Evolutionary conservation across 2,113 vertebrate species (phyloP).

Genomic region (Elephantulus edwardii): DNA sequence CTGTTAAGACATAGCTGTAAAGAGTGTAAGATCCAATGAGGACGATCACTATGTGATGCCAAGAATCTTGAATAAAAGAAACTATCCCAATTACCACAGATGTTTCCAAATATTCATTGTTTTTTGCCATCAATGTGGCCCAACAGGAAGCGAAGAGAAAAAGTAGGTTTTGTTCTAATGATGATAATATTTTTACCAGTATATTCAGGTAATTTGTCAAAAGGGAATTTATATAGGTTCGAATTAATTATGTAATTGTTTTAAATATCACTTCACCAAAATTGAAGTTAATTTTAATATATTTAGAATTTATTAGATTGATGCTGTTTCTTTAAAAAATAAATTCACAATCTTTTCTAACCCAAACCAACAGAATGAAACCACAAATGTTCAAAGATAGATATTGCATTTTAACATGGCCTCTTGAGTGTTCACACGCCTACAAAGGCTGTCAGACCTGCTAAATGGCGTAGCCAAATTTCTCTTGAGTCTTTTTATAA

Average conservation of each 20-base stretch:
- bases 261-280: constrained; percentile 14
- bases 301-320: constrained; percentile 15
- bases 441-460: constrained; percentile 79
- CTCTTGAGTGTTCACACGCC: constrained; percentile 78
- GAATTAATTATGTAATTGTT: constrained; percentile 29
- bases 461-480: constrained; percentile 80
- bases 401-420: constrained; percentile 74
- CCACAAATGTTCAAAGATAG: constrained; percentile 73
- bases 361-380: constrained; percentile 62
- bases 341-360: constrained; percentile 61
- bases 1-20: constrained; percentile 44
- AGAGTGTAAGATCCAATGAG: constrained; percentile 46
- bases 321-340: constrained; percentile 64
- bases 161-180: constrained; percentile 24
- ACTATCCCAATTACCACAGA: constrained; percentile 45
- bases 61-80: constrained; percentile 56
- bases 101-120: constrained; percentile 70
- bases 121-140: constrained; percentile 51
- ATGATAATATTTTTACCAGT: constrained; percentile 25
- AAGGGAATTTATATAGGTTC: neutral
- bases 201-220: neutral
- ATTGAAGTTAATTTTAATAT: constrained; percentile 55
- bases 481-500: constrained; percentile 78
- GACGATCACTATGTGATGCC: neutral
- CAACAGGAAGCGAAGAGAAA: constrained; percentile 54